Evolutionary conservation across 2,113 vertebrate species (phyloP), one percentile per base, ranked within the genome.

Genomic region (Rhinolophus sinicus): DNA sequence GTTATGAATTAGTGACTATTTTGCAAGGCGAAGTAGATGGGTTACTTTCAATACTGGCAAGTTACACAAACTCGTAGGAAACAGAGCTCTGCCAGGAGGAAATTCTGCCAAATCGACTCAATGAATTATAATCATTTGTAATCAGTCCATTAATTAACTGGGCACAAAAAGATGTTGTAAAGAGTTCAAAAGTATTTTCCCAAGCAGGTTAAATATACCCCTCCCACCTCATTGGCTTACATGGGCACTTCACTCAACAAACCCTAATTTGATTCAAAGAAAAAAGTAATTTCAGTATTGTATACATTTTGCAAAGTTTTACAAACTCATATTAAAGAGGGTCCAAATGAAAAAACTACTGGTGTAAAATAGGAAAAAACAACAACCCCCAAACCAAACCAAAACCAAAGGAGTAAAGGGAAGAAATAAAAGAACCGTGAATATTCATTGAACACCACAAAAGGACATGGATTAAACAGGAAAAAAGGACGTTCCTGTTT

Each of bases 61-160:
- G 54, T 62, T 56, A 58, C 52, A 58, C 47, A 69, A 73, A 65
- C 78, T 70, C 88, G 73, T 10, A 86, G 64, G 60, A 90, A 89
- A n/a, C 3, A 1, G 35, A 44, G 19, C 26, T 64, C 78, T 80
- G 87, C 92, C 95, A 93, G 84, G 22, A 87, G 52, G 70, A 94
- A 70, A 58, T 52, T 33, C 96, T 95, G 94, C 96, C 94, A 96
- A 58, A 94, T 90, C 35, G 4, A 72, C 65, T 77, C 90, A 77
- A 13, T 77, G 76, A 93, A 87, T 85, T 96, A 89, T 77, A 92
- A 97, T 96, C 54, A 90, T 96, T 73, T 94, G 88, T 96, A 95
- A 97, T 81, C 88, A 94, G 96, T n/a, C 81, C 88, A 75, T 96
- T 96, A 95, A 96, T 97, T 97, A 97, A 75, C 88, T 50, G 92